Conservation (phyloP, 2,888 invertebrate genomes). For the Caenorhabditis sinica region DNA sequence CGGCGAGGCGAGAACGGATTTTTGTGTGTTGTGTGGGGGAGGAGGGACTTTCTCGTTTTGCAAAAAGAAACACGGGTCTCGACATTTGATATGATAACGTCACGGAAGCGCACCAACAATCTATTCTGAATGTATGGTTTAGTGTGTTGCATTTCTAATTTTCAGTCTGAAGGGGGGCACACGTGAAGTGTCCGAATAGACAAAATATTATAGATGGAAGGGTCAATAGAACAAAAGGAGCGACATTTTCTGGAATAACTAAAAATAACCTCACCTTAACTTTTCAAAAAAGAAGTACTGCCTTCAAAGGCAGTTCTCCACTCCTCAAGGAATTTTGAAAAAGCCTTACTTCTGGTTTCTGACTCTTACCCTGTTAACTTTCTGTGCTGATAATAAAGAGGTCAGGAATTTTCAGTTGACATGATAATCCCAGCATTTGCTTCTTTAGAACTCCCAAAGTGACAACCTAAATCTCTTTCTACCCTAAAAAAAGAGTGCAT, state of each 20-base stretch:
- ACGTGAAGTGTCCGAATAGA: not conserved
- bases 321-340: too few species aligned
- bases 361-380: too few species aligned
- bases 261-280: too few species aligned
- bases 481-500: not conserved
- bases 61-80: constrained; percentile 17
- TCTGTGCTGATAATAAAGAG: too few species aligned
- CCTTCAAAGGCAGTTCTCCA: too few species aligned
- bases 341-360: too few species aligned
- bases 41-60: constrained; percentile 30
- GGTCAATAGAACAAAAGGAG: not conserved
- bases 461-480: not conserved
- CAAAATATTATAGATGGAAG: constrained; percentile 1
- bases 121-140: constrained; percentile 60
- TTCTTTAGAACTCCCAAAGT: not conserved
- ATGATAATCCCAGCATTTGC: not conserved
- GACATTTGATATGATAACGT: constrained; percentile 65
- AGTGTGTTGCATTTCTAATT: constrained; percentile 61
- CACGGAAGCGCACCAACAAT: constrained; percentile 37
- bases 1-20: constrained; percentile 39
- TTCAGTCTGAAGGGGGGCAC: not conserved
- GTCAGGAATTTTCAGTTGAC: not conserved
- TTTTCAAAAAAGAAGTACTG: too few species aligned
- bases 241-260: not conserved
- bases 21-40: constrained; percentile 20